phyloP scores from a whole-genome alignment of 2,888 invertebrate species.

The Mayetiola destructor region DNA sequence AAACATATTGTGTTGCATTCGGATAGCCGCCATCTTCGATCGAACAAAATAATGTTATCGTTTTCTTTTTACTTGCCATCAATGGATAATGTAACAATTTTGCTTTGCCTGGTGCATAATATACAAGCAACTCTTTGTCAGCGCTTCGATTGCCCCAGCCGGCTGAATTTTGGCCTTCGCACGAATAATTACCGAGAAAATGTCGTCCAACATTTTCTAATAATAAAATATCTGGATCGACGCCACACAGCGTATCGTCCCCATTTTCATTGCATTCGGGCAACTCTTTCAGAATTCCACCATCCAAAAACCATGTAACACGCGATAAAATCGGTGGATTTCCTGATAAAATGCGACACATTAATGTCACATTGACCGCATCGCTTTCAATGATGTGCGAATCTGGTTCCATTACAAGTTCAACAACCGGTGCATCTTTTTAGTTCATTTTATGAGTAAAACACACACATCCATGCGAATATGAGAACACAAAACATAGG shows the following conservation, averaged over 20 bases:
- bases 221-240: constrained; percentile 72
- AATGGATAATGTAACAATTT: constrained; percentile 57
- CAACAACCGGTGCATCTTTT: constrained; percentile 65
- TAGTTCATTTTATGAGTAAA: background rate
- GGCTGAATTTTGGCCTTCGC: constrained; percentile 75
- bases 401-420: constrained; percentile 58
- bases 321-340: constrained; percentile 59
- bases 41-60: constrained; percentile 68
- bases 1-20: constrained; percentile 54
- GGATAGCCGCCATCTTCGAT: constrained; percentile 75
- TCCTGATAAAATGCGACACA: constrained; percentile 63
- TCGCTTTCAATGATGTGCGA: constrained; percentile 65
- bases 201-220: constrained; percentile 73
- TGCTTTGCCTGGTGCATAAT: constrained; percentile 70
- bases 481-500: background rate
- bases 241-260: constrained; percentile 47
- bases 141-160: constrained; percentile 75
- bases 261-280: constrained; percentile 49
- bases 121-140: constrained; percentile 56
- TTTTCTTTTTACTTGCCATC: constrained; percentile 66
- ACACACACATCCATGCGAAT: background rate
- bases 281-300: constrained; percentile 65
- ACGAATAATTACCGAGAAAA: constrained; percentile 89
- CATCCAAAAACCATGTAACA: constrained; percentile 79
- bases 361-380: constrained; percentile 63